Percentiles rank a stretch among this genome's conserved stretches.
These are phyloP conservation scores for Enteromius thamalakanensis DNA, from an alignment of 2,797 vertebrate species.

Conservation along the genomic window DNA sequence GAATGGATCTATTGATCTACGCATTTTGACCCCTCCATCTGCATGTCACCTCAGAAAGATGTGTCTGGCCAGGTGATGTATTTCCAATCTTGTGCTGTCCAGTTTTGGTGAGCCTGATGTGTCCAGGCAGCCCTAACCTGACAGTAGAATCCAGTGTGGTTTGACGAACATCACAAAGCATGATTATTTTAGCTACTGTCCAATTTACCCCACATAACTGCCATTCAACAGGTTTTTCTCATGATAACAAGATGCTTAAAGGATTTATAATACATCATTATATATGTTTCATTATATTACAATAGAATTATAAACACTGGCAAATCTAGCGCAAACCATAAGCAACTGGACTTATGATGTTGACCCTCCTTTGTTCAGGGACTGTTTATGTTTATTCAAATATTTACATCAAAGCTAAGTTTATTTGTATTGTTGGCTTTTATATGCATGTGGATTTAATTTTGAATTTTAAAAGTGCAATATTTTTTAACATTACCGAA, in stretches of 20 bases:
- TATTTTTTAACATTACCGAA: background rate
- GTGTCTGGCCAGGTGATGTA: background rate
- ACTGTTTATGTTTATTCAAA: background rate
- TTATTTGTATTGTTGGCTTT: too few species aligned
- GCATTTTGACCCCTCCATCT: background rate
- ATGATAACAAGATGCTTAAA: background rate
- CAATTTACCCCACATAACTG: slow-evolving; percentile 1
- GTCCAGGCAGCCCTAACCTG: background rate
- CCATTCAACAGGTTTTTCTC: background rate
- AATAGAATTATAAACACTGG: background rate
- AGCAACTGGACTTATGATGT: background rate
- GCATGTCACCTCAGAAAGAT: background rate
- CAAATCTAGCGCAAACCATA: background rate
- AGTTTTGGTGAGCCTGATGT: background rate
- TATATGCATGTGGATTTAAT: background rate
- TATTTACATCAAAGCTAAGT: background rate
- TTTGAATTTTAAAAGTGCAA: too few species aligned
- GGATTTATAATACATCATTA: background rate
- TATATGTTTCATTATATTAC: too few species aligned
- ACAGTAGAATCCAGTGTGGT: background rate
- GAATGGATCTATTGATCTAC: background rate
- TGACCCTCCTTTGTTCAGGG: background rate
- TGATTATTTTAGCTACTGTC: background rate
- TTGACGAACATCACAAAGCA: background rate
- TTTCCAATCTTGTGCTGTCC: background rate